Conservation (phyloP, 2,888 invertebrate species). For the Drosophila stalkeri region DNA sequence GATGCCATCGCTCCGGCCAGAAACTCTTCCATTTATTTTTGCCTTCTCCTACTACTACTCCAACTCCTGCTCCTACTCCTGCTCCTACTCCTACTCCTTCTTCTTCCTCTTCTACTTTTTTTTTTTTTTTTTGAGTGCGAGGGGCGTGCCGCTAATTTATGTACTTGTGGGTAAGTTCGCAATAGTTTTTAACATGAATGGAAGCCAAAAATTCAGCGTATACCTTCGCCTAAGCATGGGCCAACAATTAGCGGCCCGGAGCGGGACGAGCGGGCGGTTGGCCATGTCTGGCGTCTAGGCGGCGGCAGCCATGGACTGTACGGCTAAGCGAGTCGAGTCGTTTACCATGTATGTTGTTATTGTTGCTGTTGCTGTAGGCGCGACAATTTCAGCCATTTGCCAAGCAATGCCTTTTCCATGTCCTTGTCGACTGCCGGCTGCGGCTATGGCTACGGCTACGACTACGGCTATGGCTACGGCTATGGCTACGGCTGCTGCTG, state of each 20-base stretch:
- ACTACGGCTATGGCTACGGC: neutral
- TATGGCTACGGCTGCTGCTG: constrained; percentile 10
- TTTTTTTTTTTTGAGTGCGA: constrained; percentile 3
- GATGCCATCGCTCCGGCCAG: constrained; percentile 55
- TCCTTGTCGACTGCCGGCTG: constrained; percentile 5
- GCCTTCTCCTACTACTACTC: neutral
- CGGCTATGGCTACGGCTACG: neutral
- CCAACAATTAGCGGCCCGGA: neutral
- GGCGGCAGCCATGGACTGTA: constrained; percentile 49
- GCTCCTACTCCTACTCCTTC: neutral
- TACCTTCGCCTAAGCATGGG: constrained; percentile 38
- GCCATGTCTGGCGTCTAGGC: constrained; percentile 68
- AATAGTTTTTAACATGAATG: constrained; percentile 80
- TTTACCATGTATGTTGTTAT: constrained; percentile 24
- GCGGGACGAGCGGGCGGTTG: neutral
- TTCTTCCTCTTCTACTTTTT: neutral
- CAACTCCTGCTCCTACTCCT: neutral
- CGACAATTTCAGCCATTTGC: constrained; percentile 52
- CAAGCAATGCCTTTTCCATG: constrained; percentile 18
- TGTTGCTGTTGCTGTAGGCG: constrained; percentile 45
- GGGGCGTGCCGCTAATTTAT: constrained; percentile 64
- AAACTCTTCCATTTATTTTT: constrained; percentile 15
- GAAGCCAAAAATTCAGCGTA: constrained; percentile 34
- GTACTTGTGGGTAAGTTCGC: constrained; percentile 74
- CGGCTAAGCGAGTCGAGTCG: constrained; percentile 23